Percentiles rank a stretch among this genome's conserved stretches.
These are phyloP conservation scores for Hypena proboscidalis DNA, from an alignment of 2,888 invertebrate species.

Conservation along the genomic window DNA sequence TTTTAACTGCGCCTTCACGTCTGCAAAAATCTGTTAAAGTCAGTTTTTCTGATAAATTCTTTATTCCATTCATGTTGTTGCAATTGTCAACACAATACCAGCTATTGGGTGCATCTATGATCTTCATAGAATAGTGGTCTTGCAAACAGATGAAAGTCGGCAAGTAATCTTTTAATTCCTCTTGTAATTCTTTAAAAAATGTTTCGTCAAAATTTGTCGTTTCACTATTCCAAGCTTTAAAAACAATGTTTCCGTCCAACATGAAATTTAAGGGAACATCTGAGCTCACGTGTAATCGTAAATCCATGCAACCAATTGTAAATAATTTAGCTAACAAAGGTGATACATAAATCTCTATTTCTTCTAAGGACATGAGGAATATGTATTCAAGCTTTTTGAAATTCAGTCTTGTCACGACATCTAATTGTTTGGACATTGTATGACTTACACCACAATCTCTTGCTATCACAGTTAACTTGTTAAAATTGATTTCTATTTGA, in stretches of 20 bases:
- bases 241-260: conserved; percentile 54
- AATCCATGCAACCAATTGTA: conserved; percentile 39
- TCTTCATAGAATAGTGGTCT: conserved; percentile 37
- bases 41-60: conserved; percentile 45
- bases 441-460: conserved; percentile 51
- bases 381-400: conserved; percentile 52
- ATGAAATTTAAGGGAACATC: conserved; percentile 47
- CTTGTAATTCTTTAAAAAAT: conserved; percentile 40
- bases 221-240: conserved; percentile 55
- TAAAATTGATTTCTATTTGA: conserved; percentile 29
- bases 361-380: conserved; percentile 54
- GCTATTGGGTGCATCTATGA: conserved; percentile 41
- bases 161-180: conserved; percentile 52
- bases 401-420: conserved; percentile 47
- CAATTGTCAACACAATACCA: conserved; percentile 58
- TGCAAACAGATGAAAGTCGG: conserved; percentile 56
- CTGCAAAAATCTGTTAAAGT: conserved; percentile 55
- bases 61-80: conserved; percentile 45
- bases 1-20: conserved; percentile 39
- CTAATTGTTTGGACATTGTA: conserved; percentile 41
- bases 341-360: conserved; percentile 50
- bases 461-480: conserved; percentile 42
- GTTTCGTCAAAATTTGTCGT: conserved; percentile 44
- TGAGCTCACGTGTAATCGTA: conserved; percentile 40
- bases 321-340: conserved; percentile 47